Evolutionary conservation across 2,797 vertebrate genomes (phyloP), one percentile per base, ranked within the genome.

Genomic region (Gastrophryne carolinensis): DNA sequence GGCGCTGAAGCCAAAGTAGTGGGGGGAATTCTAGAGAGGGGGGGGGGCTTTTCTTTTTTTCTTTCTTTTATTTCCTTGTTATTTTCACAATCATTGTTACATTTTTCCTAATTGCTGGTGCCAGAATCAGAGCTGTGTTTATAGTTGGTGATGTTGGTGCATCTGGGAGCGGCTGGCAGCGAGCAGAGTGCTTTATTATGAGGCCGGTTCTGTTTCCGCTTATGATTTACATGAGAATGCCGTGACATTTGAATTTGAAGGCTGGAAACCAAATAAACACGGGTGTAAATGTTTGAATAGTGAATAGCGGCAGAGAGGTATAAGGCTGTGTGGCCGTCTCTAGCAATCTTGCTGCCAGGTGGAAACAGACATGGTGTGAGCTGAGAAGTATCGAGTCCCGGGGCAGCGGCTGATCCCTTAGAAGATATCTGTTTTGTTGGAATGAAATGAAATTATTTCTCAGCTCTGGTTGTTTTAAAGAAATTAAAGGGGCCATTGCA

Each of bases 171-270:
- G 9, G 24, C 12, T 47, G 60, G 12, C 26, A 68, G 54, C 21
- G 37, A 71, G 24, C 11, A 34, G 61, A 54, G 34, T 64, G 61
- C 60, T 65, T 73, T 30, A 56, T 56, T 10, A 17, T 6, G 19
- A 26, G n/a, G 9, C 52, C 17, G 5, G 24, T 56, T 47, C 3
- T 32, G 21, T 49, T 73, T 57, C 72, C 50, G 17, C 8, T 21
- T 60, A 2, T 30, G 39, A 39, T 58, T 37, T 57, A 67, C 53
- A 65, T 66, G 72, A 50, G 63, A 57, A 74, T 35, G 53, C 54
- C 39, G 11, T 56, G 62, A 67, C 52, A 60, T 74, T 58, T 74
- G 44, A 7, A 26, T 35, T n/a, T 23, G 19, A 34, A 57, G 44
- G 56, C 10, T n/a, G 27, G 27, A 73, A 72, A 35, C 32, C 13